Percentiles rank a stretch among this genome's conserved stretches.
Evolutionary conservation across 2,797 vertebrate species (phyloP).

Genomic region (Botia kubotai): DNA sequence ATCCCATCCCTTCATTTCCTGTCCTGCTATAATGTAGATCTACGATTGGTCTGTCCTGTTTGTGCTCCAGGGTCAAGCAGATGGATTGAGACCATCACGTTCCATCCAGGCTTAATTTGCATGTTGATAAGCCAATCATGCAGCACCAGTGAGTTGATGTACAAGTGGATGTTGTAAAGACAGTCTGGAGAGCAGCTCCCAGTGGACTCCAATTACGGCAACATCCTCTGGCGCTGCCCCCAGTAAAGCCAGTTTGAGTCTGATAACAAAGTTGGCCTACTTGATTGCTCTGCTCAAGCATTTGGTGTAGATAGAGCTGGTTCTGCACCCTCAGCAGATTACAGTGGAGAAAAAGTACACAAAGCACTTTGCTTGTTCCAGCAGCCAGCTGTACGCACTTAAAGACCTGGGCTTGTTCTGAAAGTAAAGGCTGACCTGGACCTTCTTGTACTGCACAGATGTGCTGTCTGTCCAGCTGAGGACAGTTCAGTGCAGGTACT

Average conservation of each 20-base stretch:
- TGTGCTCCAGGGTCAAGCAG: not conserved
- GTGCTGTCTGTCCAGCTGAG: slow-evolving; percentile 10
- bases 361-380: not conserved
- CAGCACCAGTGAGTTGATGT: slow-evolving; percentile 4
- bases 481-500: not conserved
- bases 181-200: not conserved
- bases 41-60: not conserved
- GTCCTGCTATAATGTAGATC: not conserved
- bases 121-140: not conserved
- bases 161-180: not conserved
- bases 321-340: slow-evolving; percentile 26
- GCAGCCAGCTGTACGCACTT: slow-evolving; percentile 1
- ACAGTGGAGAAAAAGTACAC: slow-evolving; percentile 27
- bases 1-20: too few species aligned
- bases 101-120: slow-evolving; percentile 15
- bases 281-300: slow-evolving; percentile 29
- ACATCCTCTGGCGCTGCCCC: slow-evolving; percentile 20
- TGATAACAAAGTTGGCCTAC: slow-evolving; percentile 34
- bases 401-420: not conserved
- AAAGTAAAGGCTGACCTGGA: slow-evolving; percentile 15
- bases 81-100: not conserved
- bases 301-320: not conserved
- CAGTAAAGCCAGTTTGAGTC: slow-evolving; percentile 28
- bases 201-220: slow-evolving; percentile 36
- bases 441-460: slow-evolving; percentile 14